Percentiles rank a stretch among this genome's conserved stretches.
phyloP scores from a whole-genome alignment of 2,797 vertebrate species.

The Melanotaenia trifasciata region DNA sequence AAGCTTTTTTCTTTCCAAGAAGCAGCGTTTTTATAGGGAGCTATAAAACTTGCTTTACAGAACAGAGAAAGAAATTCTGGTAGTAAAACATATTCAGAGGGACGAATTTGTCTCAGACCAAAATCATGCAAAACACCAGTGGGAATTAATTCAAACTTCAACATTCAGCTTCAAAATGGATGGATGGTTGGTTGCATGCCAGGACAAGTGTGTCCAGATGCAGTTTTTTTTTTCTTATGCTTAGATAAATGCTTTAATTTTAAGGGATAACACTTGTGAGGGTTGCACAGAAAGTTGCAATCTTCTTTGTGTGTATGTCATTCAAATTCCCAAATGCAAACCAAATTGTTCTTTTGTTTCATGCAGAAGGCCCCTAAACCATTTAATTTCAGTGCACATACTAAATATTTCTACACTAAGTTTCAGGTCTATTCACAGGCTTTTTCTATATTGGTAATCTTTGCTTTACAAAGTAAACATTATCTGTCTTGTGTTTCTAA shows the following conservation, averaged over 20 bases:
- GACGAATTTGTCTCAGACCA: not conserved
- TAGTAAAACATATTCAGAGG: not conserved
- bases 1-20: slow-evolving; percentile 63
- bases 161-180: not conserved
- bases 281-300: not conserved
- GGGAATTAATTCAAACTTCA: not conserved
- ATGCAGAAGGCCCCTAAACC: not conserved
- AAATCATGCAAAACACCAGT: not conserved
- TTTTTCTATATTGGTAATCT: not conserved
- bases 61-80: slow-evolving; percentile 29
- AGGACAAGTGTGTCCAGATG: not conserved
- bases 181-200: not conserved
- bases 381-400: not conserved
- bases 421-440: not conserved
- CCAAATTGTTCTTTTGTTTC: not conserved
- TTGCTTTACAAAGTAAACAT: not conserved
- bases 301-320: not conserved
- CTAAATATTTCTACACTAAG: not conserved
- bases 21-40: slow-evolving; percentile 19
- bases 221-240: not conserved
- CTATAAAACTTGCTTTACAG: slow-evolving; percentile 15
- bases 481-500: slow-evolving; percentile 9
- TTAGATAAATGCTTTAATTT: not conserved
- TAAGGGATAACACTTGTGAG: not conserved
- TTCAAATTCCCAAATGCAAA: not conserved